Conservation (phyloP, 2,888 invertebrate species). For the Pantelozetes paolii region DNA sequence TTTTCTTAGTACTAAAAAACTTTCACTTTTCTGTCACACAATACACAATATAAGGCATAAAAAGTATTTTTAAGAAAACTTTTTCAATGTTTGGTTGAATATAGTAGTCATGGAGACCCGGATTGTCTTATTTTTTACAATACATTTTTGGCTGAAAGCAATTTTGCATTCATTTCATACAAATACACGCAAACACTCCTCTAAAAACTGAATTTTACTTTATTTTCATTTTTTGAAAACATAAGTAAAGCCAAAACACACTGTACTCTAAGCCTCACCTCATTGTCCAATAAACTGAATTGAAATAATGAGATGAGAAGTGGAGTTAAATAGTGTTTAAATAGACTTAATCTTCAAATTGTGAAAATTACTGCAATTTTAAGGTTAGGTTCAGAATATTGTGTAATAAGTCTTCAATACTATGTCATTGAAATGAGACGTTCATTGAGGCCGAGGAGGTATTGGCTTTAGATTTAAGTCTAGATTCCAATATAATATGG, state of each 20-base stretch:
- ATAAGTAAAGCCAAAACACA: neutral
- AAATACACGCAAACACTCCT: constrained; percentile 4
- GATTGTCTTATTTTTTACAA: constrained; percentile 21
- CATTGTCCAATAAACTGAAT: constrained; percentile 11
- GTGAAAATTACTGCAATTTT: too few relatives aligned
- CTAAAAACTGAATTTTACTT: neutral
- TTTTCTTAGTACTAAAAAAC: neutral
- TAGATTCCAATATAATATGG: neutral
- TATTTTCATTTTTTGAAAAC: neutral
- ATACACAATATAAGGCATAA: neutral
- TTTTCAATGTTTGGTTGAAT: constrained; percentile 22
- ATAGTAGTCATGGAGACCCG: constrained; percentile 14
- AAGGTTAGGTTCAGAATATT: too few relatives aligned
- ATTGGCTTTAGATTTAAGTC: constrained; percentile 5
- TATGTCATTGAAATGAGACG: neutral
- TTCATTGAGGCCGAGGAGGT: neutral
- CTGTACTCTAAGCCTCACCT: constrained; percentile 16
- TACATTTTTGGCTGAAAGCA: neutral
- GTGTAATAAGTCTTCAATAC: neutral
- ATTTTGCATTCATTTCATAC: constrained; percentile 14
- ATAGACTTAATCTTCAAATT: too few relatives aligned
- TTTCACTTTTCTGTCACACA: neutral
- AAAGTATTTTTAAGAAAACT: constrained; percentile 1
- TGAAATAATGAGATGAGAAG: neutral
- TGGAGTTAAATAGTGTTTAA: neutral